Conservation (phyloP, 2,797 vertebrate species). For the Glossophaga mutica region DNA sequence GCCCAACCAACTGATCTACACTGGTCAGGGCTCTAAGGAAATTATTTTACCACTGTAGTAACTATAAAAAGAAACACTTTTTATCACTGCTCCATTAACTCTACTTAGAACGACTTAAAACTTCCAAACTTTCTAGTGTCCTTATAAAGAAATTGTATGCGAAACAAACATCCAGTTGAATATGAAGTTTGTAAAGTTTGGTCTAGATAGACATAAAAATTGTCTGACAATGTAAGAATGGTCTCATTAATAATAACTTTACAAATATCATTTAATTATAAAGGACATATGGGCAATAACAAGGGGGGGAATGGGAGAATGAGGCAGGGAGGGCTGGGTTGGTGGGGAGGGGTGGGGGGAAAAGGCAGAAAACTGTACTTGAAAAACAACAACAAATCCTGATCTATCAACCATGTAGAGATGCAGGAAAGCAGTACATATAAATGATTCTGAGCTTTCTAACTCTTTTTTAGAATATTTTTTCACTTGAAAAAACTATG, state of each 20-base stretch:
- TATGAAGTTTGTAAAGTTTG: not conserved
- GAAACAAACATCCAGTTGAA: not conserved
- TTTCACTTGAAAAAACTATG: conserved; percentile 35
- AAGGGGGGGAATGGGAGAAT: no score
- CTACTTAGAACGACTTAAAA: not conserved
- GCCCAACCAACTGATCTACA: no score
- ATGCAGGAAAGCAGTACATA: not conserved
- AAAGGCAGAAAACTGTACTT: no score
- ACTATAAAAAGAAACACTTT: not conserved
- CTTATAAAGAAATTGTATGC: not conserved
- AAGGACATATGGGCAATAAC: no score
- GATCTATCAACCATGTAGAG: not conserved
- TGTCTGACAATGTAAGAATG: not conserved
- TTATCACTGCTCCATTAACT: not conserved
- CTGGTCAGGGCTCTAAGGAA: not conserved
- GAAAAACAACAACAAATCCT: not conserved
- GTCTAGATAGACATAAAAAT: not conserved
- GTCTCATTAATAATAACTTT: not conserved
- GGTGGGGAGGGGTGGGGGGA: no score
- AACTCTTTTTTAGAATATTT: not conserved
- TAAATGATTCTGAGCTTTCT: not conserved
- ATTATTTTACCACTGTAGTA: not conserved
- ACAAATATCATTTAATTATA: not conserved
- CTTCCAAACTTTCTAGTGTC: not conserved
- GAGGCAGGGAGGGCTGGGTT: no score